Evolutionary conservation across 2,113 vertebrate genomes (phyloP), one percentile per base, ranked within the genome.

Genomic region (Sigmodon hispidus): DNA sequence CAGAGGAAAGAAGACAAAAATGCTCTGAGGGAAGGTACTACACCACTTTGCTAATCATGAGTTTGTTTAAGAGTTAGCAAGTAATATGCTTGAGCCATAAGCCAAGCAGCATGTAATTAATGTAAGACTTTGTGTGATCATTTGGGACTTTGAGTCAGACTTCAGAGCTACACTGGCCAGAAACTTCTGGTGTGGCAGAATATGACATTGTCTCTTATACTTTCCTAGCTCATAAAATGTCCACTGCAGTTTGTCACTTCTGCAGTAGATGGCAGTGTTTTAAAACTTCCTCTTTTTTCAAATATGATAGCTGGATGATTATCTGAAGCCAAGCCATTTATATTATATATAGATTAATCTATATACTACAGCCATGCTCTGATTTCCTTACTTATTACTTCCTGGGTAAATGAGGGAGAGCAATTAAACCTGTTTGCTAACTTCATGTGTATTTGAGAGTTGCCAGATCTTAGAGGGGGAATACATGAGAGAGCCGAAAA

Each of bases 231-330:
- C 19, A 83, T 79, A 24, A 59, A 84, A 96, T 87, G 94, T 50
- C 69, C 76, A 69, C n/a, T 97, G 97, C 52, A 96, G 83, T 97
- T 92, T 97, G 43, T 95, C 61, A 81, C 96, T 96, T 93, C 85
- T 96, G 86, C 98, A 98, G 96, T 94, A 98, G 98, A 97, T 96
- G 96, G 97, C 97, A 98, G 96, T 97, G 91, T 97, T 97, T 94
- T 95, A 93, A 98, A 98, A 95, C 45, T 48, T 92, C 72, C 67
- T 92, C 31, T 40, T 87, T 96, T 97, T 97, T 65, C 3, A 43
- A 96, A 91, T 75, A 69, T 19, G 19, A 75, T 1, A 2, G 63
- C 48, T 94, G 87, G 73, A 96, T 96, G 65, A 93, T 91, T 80
- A 73, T 72, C 67, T 96, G 80, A 69, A 96, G 93, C 96, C 76